Conservation (phyloP, 2,113 vertebrate species). For the Stigmatopora argus region DNA sequence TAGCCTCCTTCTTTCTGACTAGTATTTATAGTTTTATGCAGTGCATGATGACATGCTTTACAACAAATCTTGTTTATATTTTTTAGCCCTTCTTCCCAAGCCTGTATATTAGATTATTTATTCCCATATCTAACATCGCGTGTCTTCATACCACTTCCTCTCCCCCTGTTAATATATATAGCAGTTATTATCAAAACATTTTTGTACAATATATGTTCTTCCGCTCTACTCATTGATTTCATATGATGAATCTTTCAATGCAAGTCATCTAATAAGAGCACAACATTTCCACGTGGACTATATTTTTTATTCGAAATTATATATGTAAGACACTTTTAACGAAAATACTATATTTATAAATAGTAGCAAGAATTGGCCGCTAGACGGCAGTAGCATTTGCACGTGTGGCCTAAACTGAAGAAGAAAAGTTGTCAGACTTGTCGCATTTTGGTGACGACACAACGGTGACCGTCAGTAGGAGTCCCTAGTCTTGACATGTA, state of each 20-base stretch:
- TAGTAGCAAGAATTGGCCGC: neutral
- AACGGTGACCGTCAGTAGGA: conserved; percentile 45
- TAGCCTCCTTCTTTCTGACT: no score
- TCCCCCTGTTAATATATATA: no score
- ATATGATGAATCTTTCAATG: neutral
- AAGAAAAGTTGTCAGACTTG: neutral
- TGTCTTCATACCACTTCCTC: no score
- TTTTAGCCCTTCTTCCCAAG: no score
- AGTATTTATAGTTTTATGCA: no score
- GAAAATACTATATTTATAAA: neutral
- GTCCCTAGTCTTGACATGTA: conserved; percentile 16
- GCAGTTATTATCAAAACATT: no score
- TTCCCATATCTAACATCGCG: no score
- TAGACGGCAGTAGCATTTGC: neutral
- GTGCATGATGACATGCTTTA: no score
- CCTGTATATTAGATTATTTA: no score
- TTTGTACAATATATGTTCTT: no score
- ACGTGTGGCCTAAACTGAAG: neutral
- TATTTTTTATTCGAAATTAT: neutral
- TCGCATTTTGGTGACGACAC: conserved; percentile 40
- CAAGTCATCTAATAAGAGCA: neutral
- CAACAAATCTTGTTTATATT: no score
- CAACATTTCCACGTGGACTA: neutral
- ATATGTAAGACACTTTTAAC: neutral
- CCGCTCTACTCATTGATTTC: no score